A percentile compares a stretch with the other conserved stretches of the same genome.
These are phyloP conservation scores for Philereme vetulata DNA, from an alignment of 2,888 invertebrate species.

Conservation along the genomic window DNA sequence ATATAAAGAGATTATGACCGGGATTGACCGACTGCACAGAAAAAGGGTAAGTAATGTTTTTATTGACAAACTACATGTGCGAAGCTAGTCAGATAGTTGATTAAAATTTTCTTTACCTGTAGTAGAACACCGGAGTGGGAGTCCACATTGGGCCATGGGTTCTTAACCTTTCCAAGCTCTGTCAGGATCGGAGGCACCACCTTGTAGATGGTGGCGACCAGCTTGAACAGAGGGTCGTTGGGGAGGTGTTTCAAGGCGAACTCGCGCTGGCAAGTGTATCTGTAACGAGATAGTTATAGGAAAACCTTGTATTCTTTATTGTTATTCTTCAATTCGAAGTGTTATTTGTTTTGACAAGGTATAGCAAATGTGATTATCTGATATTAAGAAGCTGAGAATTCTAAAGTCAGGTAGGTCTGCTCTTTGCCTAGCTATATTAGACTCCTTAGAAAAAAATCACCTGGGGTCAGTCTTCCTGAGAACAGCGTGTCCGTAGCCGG, in stretches of 20 bases:
- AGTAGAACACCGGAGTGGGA: conserved; percentile 97
- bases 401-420: too few species aligned
- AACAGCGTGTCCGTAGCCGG: conserved; percentile 98
- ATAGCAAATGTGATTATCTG: too few species aligned
- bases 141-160: conserved; percentile 99
- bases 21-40: too few species aligned
- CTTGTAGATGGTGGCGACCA: conserved; percentile 95
- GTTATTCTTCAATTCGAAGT: too few species aligned
- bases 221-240: conserved; percentile 94
- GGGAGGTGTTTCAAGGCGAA: conserved; percentile 97
- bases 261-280: conserved; percentile 96
- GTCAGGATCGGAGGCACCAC: conserved; percentile 95
- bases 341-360: too few species aligned
- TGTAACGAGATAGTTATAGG: conserved; percentile 31
- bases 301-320: too few species aligned
- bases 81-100: too few species aligned
- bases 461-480: conserved; percentile 96
- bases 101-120: conserved; percentile 84
- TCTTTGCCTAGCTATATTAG: too few species aligned
- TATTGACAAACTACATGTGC: too few species aligned
- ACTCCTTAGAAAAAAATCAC: conserved; percentile 37
- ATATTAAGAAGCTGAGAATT: too few species aligned
- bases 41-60: too few species aligned
- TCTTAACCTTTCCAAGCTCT: conserved; percentile 97
- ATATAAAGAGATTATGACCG: too few species aligned